Base-by-base conservation (phyloP, 1,140 invertebrate species). In the Octopus sinensis region DNA sequence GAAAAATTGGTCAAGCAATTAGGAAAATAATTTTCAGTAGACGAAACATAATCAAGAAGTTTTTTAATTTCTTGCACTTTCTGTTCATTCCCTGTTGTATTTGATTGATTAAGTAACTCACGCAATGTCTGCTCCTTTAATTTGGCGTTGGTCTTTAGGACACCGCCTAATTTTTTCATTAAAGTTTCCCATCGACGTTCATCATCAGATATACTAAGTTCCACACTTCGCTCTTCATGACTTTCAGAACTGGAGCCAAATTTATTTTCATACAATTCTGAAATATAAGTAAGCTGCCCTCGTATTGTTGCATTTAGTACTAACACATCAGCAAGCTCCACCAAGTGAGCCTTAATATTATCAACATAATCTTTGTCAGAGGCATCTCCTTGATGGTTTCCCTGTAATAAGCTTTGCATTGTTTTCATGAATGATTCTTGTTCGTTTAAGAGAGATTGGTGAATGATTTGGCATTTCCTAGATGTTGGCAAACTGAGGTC, bases 101-200 rank as follows among this genome's bases (percentile, higher is more conserved):
- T 62, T 6, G 17, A 73, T 23, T 73, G 68, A 13, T 73, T 43
- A 13, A 77, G 12, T 51, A 77, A 77, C 76, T 77, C 23, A 17
- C 13, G 52, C 23, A 51, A 4, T 52, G 52, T 13, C 5, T 51
- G 76, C 13, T 51, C 13, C 52, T 77, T 77, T 51, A 52, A 13
- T 13, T 77, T 77, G 23, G 88, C 87, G 79, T 89, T 87, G 56
- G 83, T 83, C n/a, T 83, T 43, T 13, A 88, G 77, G 10, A 83
- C 84, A 76, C 85, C 81, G 54, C 86, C 85, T n/a, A 89, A 82
- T 43, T 76, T 81, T 62, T 85, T 85, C 12, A 82, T 76, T 43
- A 77, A 77, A 77, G 13, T 77, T 43, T 77, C 76, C 76, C 30
- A 77, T 77, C 52, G 23, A 43, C 76, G 23, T 13, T 77, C 76